Percentiles rank a stretch among this genome's conserved stretches.
Evolutionary conservation across 2,113 vertebrate species (phyloP).

Genomic region (Forbesichthys papilliferus): DNA sequence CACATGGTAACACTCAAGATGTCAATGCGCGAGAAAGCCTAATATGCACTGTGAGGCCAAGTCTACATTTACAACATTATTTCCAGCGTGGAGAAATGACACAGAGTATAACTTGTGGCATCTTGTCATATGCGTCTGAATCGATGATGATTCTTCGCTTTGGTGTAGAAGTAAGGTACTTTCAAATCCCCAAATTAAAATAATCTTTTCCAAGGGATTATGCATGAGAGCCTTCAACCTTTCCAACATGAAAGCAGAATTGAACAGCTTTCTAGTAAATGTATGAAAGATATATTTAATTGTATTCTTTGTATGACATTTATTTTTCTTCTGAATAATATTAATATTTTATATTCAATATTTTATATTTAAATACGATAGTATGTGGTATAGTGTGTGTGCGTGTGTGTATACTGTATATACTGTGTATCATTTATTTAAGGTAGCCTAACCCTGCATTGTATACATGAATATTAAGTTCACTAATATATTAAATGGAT

Average conservation of each 20-base stretch:
- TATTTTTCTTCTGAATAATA: neutral
- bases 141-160: constrained; percentile 64
- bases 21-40: constrained; percentile 65
- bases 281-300: neutral
- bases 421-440: too few relatives aligned
- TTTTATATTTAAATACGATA: too few relatives aligned
- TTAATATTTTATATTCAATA: neutral
- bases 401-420: too few relatives aligned
- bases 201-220: constrained; percentile 50
- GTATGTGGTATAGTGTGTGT: too few relatives aligned
- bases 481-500: too few relatives aligned
- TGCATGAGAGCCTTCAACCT: constrained; percentile 58
- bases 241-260: constrained; percentile 41
- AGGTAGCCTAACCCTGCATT: too few relatives aligned
- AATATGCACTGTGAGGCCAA: constrained; percentile 71
- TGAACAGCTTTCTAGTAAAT: constrained; percentile 23
- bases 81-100: constrained; percentile 68
- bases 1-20: constrained; percentile 65
- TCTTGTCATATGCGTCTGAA: constrained; percentile 68
- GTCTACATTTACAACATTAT: constrained; percentile 78
- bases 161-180: constrained; percentile 65
- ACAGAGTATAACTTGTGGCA: constrained; percentile 69
- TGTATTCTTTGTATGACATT: neutral
- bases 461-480: too few relatives aligned
- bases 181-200: constrained; percentile 65